Evolutionary conservation across 2,888 invertebrate genomes (phyloP).

Genomic region (Tortricodes alternella): DNA sequence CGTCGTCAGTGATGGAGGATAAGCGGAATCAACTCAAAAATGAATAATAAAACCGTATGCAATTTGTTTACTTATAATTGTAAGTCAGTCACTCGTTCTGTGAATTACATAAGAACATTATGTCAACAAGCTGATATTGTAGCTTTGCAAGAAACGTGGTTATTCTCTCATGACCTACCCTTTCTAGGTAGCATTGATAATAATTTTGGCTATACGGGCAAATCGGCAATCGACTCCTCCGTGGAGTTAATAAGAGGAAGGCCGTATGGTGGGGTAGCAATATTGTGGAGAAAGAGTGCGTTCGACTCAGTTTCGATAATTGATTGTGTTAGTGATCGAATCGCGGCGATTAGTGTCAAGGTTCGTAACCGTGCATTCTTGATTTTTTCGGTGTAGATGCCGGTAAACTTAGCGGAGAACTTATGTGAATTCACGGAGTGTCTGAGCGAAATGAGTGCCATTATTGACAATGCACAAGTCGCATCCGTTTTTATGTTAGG

Average conservation of each 20-base stretch:
- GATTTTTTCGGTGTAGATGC: background rate
- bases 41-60: background rate
- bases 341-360: background rate
- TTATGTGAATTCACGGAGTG: conserved; percentile 4
- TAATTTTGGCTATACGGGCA: too few species aligned
- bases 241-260: background rate
- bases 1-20: background rate
- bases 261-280: background rate
- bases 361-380: background rate
- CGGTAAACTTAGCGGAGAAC: background rate
- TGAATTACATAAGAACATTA: too few species aligned
- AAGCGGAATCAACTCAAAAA: too few species aligned
- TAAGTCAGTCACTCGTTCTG: background rate
- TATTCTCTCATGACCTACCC: too few species aligned
- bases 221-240: background rate
- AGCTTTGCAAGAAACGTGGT: too few species aligned
- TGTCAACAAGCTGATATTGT: too few species aligned
- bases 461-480: background rate
- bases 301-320: background rate
- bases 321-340: background rate
- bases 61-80: background rate
- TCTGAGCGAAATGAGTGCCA: conserved; percentile 1
- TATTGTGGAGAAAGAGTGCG: background rate
- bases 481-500: conserved; percentile 13
- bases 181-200: too few species aligned